Percentiles rank a stretch among this genome's conserved stretches.
These are phyloP conservation scores for Porites cylindrica DNA, from an alignment of 92 coral and sea anemone species.

Conservation along the genomic window DNA sequence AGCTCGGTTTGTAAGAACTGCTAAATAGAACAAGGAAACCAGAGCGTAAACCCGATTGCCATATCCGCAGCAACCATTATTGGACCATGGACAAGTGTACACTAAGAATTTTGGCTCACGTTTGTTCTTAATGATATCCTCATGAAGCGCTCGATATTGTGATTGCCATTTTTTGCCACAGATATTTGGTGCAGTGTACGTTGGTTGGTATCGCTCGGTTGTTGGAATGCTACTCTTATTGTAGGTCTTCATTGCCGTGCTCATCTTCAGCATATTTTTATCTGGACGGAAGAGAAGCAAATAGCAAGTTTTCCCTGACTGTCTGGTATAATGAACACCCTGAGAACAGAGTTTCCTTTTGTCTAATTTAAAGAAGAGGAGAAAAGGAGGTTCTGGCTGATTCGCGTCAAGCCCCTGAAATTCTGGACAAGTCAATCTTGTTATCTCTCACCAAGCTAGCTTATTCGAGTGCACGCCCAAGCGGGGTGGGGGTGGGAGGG, in stretches of 20 bases:
- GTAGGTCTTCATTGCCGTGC: background rate
- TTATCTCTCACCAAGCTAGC: no score
- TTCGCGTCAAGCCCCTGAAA: no score
- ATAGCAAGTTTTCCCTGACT: no score
- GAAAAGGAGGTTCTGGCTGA: no score
- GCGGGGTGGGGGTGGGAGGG: no score
- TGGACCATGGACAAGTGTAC: constrained; percentile 60
- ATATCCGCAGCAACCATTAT: constrained; percentile 71
- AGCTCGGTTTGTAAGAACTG: constrained; percentile 69
- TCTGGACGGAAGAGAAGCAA: no score
- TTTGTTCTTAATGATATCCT: constrained; percentile 41
- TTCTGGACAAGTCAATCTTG: no score
- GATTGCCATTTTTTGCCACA: constrained; percentile 68
- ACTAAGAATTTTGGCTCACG: constrained; percentile 48
- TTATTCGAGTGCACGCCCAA: no score
- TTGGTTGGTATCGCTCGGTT: background rate
- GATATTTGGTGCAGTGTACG: background rate
- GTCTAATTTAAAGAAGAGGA: no score
- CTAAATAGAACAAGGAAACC: constrained; percentile 56
- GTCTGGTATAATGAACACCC: no score
- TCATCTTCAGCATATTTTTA: no score
- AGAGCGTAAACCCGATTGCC: constrained; percentile 65
- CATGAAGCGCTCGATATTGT: constrained; percentile 56
- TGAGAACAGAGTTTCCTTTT: no score
- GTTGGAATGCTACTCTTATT: background rate